Percentiles rank a stretch among this genome's conserved stretches.
These are phyloP conservation scores for Anthophora plumipes DNA, from an alignment of 2,888 invertebrate species.

Conservation along the genomic window DNA sequence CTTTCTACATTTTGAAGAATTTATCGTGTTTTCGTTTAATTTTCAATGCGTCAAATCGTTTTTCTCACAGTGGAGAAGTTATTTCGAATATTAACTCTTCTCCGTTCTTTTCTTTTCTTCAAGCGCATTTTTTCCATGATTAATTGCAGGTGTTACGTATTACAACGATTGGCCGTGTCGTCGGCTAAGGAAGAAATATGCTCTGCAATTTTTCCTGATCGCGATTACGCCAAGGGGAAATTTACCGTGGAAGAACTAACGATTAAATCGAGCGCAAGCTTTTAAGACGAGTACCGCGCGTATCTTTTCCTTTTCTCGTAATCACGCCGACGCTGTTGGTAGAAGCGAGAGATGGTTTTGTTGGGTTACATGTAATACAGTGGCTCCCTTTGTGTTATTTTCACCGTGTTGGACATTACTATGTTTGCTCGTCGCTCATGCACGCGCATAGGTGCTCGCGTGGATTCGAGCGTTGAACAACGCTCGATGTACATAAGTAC, in stretches of 20 bases:
- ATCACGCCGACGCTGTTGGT: background rate
- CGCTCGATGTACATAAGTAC: too few relatives aligned
- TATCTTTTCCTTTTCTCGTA: constrained; percentile 13
- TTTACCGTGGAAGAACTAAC: background rate
- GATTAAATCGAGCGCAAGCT: constrained; percentile 16
- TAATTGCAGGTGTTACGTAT: constrained; percentile 2
- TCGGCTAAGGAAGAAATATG: background rate
- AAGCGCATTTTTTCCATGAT: too few relatives aligned
- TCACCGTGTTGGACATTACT: background rate
- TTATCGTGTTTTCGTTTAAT: too few relatives aligned
- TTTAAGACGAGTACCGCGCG: background rate
- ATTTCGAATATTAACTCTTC: background rate
- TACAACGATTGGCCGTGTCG: background rate
- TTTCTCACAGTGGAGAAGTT: too few relatives aligned
- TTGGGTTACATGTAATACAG: constrained; percentile 63
- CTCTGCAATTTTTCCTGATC: constrained; percentile 25
- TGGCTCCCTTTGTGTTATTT: constrained; percentile 67
- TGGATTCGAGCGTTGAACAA: background rate
- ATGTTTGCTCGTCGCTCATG: constrained; percentile 7
- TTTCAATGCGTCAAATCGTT: too few relatives aligned
- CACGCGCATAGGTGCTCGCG: background rate
- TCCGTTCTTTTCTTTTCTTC: background rate
- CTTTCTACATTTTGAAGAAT: too few relatives aligned
- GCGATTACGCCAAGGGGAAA: background rate
- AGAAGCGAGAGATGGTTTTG: constrained; percentile 56